Conservation (phyloP, 2,888 invertebrate genomes). For the Acheta domesticus region DNA sequence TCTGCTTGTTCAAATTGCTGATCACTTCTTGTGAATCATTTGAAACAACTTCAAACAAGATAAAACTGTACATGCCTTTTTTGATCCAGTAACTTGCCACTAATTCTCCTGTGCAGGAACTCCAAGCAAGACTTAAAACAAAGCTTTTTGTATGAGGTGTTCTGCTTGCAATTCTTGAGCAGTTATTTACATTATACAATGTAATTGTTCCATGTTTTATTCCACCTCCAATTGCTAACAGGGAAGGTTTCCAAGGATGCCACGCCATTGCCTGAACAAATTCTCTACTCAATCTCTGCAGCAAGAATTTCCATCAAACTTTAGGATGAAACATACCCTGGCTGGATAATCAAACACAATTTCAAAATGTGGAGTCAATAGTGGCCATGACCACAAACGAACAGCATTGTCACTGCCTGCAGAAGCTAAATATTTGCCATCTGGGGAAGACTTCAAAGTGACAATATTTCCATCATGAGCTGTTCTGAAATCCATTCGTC, state of each 20-base stretch:
- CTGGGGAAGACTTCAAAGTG: conserved; percentile 22
- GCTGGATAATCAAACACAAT: conserved; percentile 1
- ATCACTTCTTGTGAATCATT: no score
- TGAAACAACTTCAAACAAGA: no score
- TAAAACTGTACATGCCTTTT: no score
- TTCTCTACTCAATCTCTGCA: not conserved
- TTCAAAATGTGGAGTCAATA: conserved; percentile 24
- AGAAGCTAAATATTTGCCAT: conserved; percentile 30
- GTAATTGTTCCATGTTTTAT: not conserved
- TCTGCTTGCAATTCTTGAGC: not conserved
- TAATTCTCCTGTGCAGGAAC: conserved; percentile 22
- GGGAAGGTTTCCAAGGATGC: conserved; percentile 27
- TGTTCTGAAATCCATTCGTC: not conserved
- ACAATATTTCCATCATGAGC: conserved; percentile 27
- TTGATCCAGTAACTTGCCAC: conserved; percentile 24
- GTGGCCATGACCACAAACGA: conserved; percentile 26
- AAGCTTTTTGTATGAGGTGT: not conserved
- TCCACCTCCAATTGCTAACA: conserved; percentile 18
- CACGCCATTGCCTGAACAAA: conserved; percentile 22
- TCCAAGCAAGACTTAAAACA: conserved; percentile 24
- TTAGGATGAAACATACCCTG: not conserved
- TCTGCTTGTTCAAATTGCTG: no score
- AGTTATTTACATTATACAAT: conserved; percentile 21
- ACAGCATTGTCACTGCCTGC: conserved; percentile 26
- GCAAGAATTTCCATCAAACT: no score